Evolutionary conservation across 1,140 invertebrate genomes (phyloP), one percentile per base, ranked within the genome.

Genomic region (Trachelipus rathkii): DNA sequence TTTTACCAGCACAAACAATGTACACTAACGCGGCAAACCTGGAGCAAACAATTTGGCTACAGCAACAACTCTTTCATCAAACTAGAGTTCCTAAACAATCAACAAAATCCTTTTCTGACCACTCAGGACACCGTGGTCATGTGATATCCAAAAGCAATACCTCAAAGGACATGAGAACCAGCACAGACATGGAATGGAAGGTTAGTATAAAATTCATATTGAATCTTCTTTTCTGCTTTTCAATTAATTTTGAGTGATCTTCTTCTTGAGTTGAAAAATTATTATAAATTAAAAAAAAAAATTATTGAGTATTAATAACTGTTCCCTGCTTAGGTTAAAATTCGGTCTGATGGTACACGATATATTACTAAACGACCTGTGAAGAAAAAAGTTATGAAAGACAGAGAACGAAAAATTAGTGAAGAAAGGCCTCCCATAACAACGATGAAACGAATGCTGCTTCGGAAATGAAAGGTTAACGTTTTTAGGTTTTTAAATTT

Each of bases 381-480:
- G 0, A 85, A 91, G 50, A 92, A 88, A 84, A 87, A 89, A 76
- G 85, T 92, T 46, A 84, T 92, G 33, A 91, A 90, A 82, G 91
- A 92, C 81, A 83, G 92, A 43, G 91, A 90, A 21, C 85, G 90
- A 77, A 89, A 89, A 83, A 88, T 93, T 74, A 88, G 87, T 15
- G 89, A 91, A 81, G 91, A 92, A 81, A 84, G 91, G 45, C 88
- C 88, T 74, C 91, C 91, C 0, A 86, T 92, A 60, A 93, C 91
- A 1, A 93, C 92, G 92, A 94, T 83, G 92, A 94, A n/a, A n/a
- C n/a, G 82, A 92, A 94, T 82, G 91, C 91, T 13, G 88, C 92
- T 83, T 93, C 92, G 19, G 92, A 94, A 82, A 86, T 93, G 72
- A 94, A 94, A 85, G 88, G n/a, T n/a, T 89, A 83, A 75, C 2